Evolutionary conservation across 2,113 vertebrate genomes (phyloP), one percentile per base, ranked within the genome.

Genomic region (Bubo scandiacus): DNA sequence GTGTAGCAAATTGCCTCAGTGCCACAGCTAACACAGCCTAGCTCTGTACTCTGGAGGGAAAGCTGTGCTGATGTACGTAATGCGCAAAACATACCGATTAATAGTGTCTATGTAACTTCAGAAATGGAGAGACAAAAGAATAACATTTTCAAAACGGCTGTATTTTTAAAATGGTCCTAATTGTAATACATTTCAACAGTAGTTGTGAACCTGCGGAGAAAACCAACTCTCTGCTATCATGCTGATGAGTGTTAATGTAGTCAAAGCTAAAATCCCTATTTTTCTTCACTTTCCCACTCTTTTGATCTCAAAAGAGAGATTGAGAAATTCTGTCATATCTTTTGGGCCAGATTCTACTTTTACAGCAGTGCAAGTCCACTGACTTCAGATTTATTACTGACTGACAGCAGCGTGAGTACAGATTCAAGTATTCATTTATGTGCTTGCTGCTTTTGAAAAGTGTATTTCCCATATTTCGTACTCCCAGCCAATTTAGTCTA

Each of bases 401-500:
- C 52, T 68, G 82, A 54, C 57, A 91, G 81, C 26, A 51, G 66
- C 1, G 0, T 1, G 30, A 92, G 52, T 49, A 71, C 16, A 82
- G 67, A 86, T 77, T 80, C 73, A 49, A 85, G 49, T 32, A 75
- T 81, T 78, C 75, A 45, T 90, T 90, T 82, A 51, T 38, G 70
- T 72, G 61, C 51, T 22, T 30, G 12, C 59, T 90, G 88, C 79
- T 72, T 75, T 47, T 70, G 20, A 15, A 65, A 90, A 92, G 49
- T 71, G 58, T 17, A 52, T 72, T 91, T 51, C 79, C 62, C 23
- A 2, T 45, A 71, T 52, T 68, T 70, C 3, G 2, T 81, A 65
- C 79, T 97, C 54, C n/a, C 51, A 73, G 74, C 34, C 72, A 93
- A 95, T 94, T 90, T 85, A 80, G 45, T 67, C 83, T 86, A 83